Conservation (phyloP, 2,113 vertebrate genomes). For the Ptychochromis oligacanthus region DNA sequence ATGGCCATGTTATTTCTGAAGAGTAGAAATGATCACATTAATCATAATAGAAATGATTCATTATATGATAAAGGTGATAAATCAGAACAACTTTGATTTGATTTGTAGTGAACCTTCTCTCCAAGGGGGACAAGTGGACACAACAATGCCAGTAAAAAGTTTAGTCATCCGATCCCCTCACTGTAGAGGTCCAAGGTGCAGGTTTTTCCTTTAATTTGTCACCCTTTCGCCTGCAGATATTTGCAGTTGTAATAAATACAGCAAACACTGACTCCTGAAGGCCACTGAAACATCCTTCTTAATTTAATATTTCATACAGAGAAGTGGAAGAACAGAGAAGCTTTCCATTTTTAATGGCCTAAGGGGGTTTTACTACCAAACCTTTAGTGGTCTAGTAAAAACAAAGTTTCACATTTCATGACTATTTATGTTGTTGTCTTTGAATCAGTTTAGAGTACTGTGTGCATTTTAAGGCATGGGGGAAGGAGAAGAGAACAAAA, state of each 20-base stretch:
- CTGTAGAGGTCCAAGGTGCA: background rate
- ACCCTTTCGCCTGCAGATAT: background rate
- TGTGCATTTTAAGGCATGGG: slow-evolving; percentile 11
- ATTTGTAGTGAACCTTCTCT: background rate
- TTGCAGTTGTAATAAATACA: slow-evolving; percentile 30
- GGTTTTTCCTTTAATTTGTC: background rate
- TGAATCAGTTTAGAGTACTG: slow-evolving; percentile 29
- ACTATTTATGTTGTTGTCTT: slow-evolving; percentile 61
- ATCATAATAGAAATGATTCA: background rate
- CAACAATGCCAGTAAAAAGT: background rate
- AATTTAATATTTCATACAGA: slow-evolving; percentile 59
- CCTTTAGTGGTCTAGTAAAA: slow-evolving; percentile 38
- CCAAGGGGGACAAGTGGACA: background rate
- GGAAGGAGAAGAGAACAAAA: background rate
- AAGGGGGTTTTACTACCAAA: slow-evolving; percentile 32
- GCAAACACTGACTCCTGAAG: slow-evolving; percentile 20
- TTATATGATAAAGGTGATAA: background rate
- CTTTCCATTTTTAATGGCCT: slow-evolving; percentile 62
- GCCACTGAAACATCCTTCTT: slow-evolving; percentile 31
- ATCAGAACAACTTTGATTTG: background rate
- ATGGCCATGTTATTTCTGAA: background rate
- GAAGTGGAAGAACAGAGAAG: slow-evolving; percentile 39
- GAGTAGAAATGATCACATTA: background rate
- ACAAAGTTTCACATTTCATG: slow-evolving; percentile 51
- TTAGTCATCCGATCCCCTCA: background rate